Conservation (phyloP, 2,113 vertebrate species). For the Perca flavescens region DNA sequence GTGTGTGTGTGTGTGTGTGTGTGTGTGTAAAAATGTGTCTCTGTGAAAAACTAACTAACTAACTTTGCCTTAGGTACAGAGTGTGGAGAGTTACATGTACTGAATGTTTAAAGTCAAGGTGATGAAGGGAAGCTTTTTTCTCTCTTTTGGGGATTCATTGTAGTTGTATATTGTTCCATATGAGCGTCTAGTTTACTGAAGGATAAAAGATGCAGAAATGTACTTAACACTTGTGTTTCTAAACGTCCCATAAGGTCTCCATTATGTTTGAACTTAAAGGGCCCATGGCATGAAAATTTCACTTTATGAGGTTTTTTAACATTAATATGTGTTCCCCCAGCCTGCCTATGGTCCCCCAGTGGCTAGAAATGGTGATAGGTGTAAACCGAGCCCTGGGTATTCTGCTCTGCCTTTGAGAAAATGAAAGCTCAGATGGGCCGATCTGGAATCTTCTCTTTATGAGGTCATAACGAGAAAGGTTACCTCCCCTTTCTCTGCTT, state of each 20-base stretch:
- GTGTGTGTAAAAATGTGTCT: background rate
- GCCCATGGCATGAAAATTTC: too few species aligned
- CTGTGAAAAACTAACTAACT: background rate
- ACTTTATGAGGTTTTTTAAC: too few species aligned
- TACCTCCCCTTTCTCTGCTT: too few species aligned
- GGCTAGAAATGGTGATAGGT: too few species aligned
- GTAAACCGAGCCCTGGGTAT: too few species aligned
- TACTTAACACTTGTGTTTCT: background rate
- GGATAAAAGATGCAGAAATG: background rate
- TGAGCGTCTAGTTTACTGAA: background rate
- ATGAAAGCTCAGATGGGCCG: too few species aligned
- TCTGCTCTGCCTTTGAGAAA: too few species aligned
- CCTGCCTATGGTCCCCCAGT: too few species aligned
- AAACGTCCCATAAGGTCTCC: background rate
- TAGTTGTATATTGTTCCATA: background rate
- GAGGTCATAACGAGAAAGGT: too few species aligned
- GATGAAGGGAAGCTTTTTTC: background rate
- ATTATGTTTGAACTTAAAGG: background rate
- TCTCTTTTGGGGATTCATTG: background rate
- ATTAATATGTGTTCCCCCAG: too few species aligned
- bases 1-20: background rate
- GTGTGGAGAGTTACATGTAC: background rate
- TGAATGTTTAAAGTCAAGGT: background rate
- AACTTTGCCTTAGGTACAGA: background rate
- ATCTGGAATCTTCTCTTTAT: too few species aligned